Conservation (phyloP, 1,140 invertebrate genomes). For the Dolichoris vasculosae region DNA sequence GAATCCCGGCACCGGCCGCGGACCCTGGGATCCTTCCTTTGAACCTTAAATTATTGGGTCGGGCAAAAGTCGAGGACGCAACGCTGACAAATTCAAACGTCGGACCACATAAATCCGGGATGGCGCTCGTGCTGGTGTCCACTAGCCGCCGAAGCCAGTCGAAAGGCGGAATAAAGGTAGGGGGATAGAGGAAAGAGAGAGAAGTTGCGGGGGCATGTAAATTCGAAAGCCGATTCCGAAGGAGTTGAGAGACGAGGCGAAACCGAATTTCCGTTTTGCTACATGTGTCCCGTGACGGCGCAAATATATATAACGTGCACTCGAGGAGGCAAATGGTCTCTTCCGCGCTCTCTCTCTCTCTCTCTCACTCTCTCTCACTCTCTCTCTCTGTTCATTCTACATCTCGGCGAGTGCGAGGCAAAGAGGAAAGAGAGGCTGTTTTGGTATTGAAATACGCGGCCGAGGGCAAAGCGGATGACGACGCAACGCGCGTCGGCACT, state of each 20-base stretch:
- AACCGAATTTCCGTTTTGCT: constrained; percentile 22
- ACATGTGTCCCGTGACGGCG: constrained; percentile 10
- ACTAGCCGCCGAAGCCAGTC: not conserved
- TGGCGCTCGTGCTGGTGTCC: not conserved
- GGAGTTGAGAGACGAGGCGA: constrained; percentile 13
- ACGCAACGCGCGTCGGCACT: not conserved
- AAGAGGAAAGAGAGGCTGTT: constrained; percentile 8
- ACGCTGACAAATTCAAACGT: constrained; percentile 14
- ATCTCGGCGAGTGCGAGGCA: not conserved
- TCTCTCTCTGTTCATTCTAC: not conserved
- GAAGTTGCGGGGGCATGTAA: not conserved
- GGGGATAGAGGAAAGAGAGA: not conserved
- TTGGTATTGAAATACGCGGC: constrained; percentile 38
- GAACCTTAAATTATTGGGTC: constrained; percentile 16
- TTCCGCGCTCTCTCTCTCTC: not conserved
- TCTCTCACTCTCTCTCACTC: not conserved
- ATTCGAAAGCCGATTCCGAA: constrained; percentile 40
- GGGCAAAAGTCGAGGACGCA: not conserved
- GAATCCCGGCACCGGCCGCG: not conserved
- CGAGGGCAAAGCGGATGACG: not conserved
- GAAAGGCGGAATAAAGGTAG: not conserved
- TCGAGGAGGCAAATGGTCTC: not conserved
- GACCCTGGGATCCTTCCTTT: not conserved
- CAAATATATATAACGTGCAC: not conserved
- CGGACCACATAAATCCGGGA: constrained; percentile 5